Conservation (phyloP, 2,797 vertebrate genomes). For the Arrhamphus sclerolepis region DNA sequence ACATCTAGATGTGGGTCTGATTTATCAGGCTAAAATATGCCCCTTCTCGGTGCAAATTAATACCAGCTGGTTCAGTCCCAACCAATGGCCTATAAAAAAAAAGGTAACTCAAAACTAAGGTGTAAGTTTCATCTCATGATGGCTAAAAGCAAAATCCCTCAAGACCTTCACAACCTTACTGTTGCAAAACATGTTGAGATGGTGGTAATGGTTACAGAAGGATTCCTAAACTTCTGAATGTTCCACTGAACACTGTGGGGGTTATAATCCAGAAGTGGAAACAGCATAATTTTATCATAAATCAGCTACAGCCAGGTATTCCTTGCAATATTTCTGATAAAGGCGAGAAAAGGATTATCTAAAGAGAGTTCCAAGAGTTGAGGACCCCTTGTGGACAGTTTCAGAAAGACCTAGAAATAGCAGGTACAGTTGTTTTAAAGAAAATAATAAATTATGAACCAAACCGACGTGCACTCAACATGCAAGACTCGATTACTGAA, state of each 20-base stretch:
- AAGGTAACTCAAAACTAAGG: neutral
- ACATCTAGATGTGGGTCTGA: too few species aligned
- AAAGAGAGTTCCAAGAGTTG: neutral
- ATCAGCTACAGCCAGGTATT: neutral
- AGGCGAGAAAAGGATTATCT: neutral
- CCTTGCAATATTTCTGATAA: neutral
- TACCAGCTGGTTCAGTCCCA: neutral
- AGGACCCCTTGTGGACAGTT: neutral
- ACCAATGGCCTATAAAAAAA: neutral
- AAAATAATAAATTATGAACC: too few species aligned
- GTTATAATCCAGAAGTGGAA: neutral
- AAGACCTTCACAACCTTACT: too few species aligned
- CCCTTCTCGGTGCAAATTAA: too few species aligned
- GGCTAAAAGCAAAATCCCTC: too few species aligned
- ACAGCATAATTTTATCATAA: slow-evolving; percentile 2
- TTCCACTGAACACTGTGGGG: neutral
- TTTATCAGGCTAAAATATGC: too few species aligned
- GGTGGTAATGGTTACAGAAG: neutral
- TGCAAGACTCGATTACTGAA: too few species aligned
- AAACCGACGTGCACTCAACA: too few species aligned
- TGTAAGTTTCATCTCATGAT: too few species aligned
- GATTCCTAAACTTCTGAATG: neutral
- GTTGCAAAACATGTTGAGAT: too few species aligned
- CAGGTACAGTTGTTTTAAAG: too few species aligned
- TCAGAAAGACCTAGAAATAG: too few species aligned